phyloP scores from a whole-genome alignment of 2,888 invertebrate genomes.

The Eristalinus aeneus region DNA sequence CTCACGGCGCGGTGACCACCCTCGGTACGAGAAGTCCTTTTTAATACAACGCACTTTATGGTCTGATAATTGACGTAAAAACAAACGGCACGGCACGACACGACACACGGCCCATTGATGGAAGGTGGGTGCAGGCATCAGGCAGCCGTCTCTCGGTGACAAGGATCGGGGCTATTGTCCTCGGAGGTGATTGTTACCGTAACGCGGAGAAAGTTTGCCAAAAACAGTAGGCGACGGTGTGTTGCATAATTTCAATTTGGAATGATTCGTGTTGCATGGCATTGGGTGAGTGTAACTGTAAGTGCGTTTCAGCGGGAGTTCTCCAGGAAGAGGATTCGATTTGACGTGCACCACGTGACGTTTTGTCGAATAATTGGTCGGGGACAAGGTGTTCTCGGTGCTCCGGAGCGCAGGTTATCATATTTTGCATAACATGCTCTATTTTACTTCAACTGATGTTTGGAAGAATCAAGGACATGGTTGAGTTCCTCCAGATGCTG shows the following conservation, averaged over 20 bases:
- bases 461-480: too few species aligned
- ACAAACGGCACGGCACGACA: conserved; percentile 47
- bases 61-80: conserved; percentile 67
- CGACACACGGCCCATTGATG: conserved; percentile 34
- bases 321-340: not conserved
- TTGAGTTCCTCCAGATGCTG: too few species aligned
- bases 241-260: conserved; percentile 16
- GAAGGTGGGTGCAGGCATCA: conserved; percentile 1
- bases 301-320: not conserved
- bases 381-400: too few species aligned
- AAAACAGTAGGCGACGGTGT: conserved; percentile 8
- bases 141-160: not conserved
- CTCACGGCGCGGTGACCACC: conserved; percentile 52
- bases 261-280: not conserved
- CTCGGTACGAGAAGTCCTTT: conserved; percentile 46
- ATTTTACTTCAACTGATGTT: too few species aligned
- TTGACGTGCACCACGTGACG: not conserved
- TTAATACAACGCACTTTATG: conserved; percentile 53
- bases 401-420: too few species aligned
- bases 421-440: too few species aligned
- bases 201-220: conserved; percentile 6
- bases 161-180: conserved; percentile 24
- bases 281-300: not conserved
- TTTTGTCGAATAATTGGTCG: too few species aligned
- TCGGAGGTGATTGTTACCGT: conserved; percentile 17